Conservation (phyloP, 2,888 invertebrate genomes). For the Ophion ventricosus region DNA sequence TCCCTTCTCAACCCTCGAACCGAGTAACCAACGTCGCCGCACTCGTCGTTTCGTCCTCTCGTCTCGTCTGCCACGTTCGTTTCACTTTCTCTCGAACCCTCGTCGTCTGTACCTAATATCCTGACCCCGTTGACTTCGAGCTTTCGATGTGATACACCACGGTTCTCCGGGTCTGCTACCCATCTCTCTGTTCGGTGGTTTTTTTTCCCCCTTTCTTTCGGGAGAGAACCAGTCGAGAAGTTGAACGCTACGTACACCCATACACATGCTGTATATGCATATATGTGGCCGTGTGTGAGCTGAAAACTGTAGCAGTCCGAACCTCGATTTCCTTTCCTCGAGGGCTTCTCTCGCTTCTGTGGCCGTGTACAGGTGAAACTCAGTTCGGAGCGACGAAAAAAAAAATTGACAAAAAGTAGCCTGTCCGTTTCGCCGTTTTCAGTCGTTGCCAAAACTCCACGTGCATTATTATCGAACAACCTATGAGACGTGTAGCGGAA, state of each 20-base stretch:
- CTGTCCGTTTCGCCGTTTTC: conserved; percentile 23
- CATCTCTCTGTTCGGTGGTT: conserved; percentile 27
- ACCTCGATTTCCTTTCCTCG: conserved; percentile 69
- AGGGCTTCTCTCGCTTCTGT: conserved; percentile 69
- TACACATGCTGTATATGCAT: neutral
- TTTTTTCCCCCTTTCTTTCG: conserved; percentile 40
- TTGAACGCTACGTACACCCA: conserved; percentile 40
- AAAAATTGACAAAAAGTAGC: conserved; percentile 38
- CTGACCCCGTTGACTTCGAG: conserved; percentile 50
- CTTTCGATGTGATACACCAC: conserved; percentile 52
- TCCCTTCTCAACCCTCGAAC: conserved; percentile 34
- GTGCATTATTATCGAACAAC: conserved; percentile 65
- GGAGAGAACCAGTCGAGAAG: conserved; percentile 45
- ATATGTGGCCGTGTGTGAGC: conserved; percentile 44
- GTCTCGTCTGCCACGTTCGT: neutral
- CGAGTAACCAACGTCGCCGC: conserved; percentile 21
- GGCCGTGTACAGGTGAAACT: conserved; percentile 60
- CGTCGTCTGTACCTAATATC: conserved; percentile 19
- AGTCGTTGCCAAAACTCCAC: conserved; percentile 58
- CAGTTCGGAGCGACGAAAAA: conserved; percentile 35
- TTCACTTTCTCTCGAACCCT: conserved; percentile 11
- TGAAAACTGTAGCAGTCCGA: conserved; percentile 45
- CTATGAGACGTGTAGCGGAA: conserved; percentile 53
- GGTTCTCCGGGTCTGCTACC: conserved; percentile 33
- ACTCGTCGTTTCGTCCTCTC: conserved; percentile 29